These are phyloP conservation scores for Reticulitermes speratus DNA, from an alignment of 1,140 invertebrate species.

Conservation along the genomic window DNA sequence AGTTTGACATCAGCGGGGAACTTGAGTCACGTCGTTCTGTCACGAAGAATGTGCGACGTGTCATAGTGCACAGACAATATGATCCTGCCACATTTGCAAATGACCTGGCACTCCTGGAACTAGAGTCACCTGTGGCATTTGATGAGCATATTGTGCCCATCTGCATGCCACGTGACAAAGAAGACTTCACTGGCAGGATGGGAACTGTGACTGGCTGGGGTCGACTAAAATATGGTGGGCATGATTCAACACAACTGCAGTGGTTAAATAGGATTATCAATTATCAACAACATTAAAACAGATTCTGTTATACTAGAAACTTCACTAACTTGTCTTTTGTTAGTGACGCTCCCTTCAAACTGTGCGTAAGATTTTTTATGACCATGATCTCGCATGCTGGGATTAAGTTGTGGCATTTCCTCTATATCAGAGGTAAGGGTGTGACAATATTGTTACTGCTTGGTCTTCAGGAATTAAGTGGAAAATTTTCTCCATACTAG, in stretches of 20 bases:
- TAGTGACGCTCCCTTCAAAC: no score
- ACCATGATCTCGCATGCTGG: no score
- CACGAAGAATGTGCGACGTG: slow-evolving; percentile 79
- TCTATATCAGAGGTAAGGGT: no score
- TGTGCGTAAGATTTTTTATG: no score
- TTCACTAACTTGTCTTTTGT: no score
- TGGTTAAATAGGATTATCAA: background rate
- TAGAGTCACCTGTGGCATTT: slow-evolving; percentile 80
- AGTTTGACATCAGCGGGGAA: slow-evolving; percentile 84
- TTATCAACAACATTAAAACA: no score
- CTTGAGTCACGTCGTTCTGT: slow-evolving; percentile 72
- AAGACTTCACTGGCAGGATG: slow-evolving; percentile 78
- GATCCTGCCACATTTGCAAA: slow-evolving; percentile 89
- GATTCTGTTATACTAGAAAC: no score
- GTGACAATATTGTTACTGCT: no score
- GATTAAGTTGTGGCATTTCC: no score
- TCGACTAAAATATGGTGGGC: slow-evolving; percentile 59
- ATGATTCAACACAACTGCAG: no score
- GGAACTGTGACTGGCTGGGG: slow-evolving; percentile 83
- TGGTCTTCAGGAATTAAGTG: no score
- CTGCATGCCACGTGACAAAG: slow-evolving; percentile 81
- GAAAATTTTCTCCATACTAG: no score
- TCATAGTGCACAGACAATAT: slow-evolving; percentile 86
- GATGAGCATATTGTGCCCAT: slow-evolving; percentile 89
- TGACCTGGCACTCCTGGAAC: slow-evolving; percentile 80